phyloP scores from a whole-genome alignment of 2,113 vertebrate genomes.

The Cyprinodon tularosa region DNA sequence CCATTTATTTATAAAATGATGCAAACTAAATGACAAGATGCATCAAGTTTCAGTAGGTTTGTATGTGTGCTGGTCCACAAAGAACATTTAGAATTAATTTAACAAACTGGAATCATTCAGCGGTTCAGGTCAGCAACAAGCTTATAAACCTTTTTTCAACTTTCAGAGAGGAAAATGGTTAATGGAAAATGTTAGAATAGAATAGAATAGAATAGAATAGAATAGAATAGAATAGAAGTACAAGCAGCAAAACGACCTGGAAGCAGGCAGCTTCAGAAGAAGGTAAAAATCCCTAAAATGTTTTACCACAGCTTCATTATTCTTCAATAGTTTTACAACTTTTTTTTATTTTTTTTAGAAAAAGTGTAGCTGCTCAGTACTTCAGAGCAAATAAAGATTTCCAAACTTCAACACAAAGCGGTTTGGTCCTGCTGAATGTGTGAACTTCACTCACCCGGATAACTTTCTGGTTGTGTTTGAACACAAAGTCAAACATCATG shows the following conservation, averaged over 20 bases:
- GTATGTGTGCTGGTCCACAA: neutral
- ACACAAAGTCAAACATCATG: constrained; percentile 44
- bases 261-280: too few relatives aligned
- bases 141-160: too few relatives aligned
- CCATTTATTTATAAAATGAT: neutral
- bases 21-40: neutral
- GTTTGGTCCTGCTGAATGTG: constrained; percentile 20
- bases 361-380: neutral
- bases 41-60: too few relatives aligned
- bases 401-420: neutral
- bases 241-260: too few relatives aligned
- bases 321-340: neutral
- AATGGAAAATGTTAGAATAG: too few relatives aligned
- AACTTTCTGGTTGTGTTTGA: constrained; percentile 16
- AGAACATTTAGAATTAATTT: neutral
- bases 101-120: neutral
- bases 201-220: too few relatives aligned
- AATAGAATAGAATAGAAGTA: too few relatives aligned
- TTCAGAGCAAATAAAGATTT: neutral
- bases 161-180: too few relatives aligned
- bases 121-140: too few relatives aligned
- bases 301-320: neutral
- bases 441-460: constrained; percentile 1
- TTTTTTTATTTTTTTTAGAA: neutral
- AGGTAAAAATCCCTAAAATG: too few relatives aligned